phyloP scores from a whole-genome alignment of 1,140 invertebrate species.

The Glossosoma conforme region DNA sequence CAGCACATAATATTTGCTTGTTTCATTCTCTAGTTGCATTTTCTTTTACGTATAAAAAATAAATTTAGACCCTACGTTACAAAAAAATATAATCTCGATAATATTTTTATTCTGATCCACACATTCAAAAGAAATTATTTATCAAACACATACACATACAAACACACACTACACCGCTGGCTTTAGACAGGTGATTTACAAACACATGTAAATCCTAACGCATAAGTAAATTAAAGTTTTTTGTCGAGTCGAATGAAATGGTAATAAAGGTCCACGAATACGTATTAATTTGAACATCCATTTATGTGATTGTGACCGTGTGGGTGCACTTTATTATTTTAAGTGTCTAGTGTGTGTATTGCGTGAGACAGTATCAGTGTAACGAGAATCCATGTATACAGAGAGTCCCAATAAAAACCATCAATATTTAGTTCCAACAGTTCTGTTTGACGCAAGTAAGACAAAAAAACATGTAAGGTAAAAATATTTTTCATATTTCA shows the following conservation, averaged over 20 bases:
- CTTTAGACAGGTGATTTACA: constrained; percentile 6
- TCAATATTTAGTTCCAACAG: too few species aligned
- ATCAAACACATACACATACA: too few species aligned
- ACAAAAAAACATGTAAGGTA: too few species aligned
- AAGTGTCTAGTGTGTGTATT: background rate
- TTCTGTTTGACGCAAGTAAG: too few species aligned
- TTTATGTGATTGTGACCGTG: constrained; percentile 9
- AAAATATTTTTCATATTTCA: too few species aligned
- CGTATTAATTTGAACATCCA: constrained; percentile 15
- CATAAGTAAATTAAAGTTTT: constrained; percentile 12
- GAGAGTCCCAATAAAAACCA: too few species aligned
- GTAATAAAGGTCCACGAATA: constrained; percentile 19
- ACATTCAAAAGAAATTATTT: background rate
- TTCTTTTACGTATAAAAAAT: too few species aligned
- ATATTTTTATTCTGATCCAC: background rate
- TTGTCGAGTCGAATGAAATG: constrained; percentile 13
- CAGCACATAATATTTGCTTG: too few species aligned
- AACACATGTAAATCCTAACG: background rate
- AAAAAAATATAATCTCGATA: background rate
- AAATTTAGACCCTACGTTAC: background rate
- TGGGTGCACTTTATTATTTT: constrained; percentile 3
- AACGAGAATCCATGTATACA: too few species aligned
- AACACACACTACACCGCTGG: too few species aligned
- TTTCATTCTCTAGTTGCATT: too few species aligned
- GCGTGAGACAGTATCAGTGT: too few species aligned